These are phyloP conservation scores for Origma solitaria DNA, from an alignment of 2,113 vertebrate species.

Conservation along the genomic window DNA sequence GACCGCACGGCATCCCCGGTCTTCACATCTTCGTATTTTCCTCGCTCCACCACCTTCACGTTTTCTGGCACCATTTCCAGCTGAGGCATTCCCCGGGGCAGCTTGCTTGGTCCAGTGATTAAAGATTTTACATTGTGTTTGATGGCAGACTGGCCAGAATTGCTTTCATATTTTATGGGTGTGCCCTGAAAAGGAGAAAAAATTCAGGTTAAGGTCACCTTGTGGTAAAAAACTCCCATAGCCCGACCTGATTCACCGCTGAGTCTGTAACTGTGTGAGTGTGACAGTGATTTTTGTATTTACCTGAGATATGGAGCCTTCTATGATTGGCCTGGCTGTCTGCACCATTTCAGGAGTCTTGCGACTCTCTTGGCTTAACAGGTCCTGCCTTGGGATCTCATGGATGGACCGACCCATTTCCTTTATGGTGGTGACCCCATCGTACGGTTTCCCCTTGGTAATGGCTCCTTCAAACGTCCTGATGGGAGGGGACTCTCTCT, in stretches of 20 bases:
- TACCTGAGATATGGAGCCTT: conserved; percentile 94
- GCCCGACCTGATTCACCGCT: neutral
- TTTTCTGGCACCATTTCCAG: conserved; percentile 82
- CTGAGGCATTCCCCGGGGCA: conserved; percentile 82
- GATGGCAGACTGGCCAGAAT: conserved; percentile 83
- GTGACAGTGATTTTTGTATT: neutral
- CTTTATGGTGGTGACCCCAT: conserved; percentile 94
- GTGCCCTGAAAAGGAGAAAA: conserved; percentile 77
- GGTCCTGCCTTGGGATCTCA: conserved; percentile 93
- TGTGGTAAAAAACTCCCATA: neutral
- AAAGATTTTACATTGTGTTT: conserved; percentile 99
- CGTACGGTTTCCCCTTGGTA: conserved; percentile 92
- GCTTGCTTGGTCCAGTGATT: conserved; percentile 89
- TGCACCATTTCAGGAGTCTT: conserved; percentile 90
- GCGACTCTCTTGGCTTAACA: conserved; percentile 83
- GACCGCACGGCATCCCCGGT: conserved; percentile 76
- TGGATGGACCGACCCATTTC: conserved; percentile 98
- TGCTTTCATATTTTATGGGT: conserved; percentile 85
- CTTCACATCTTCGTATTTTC: conserved; percentile 91
- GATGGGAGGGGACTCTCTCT: conserved; percentile 91
- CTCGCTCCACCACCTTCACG: conserved; percentile 80
- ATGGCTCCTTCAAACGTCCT: conserved; percentile 93
- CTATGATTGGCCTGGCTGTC: conserved; percentile 76
- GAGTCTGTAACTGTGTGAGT: neutral
- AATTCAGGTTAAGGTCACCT: neutral